These are phyloP conservation scores for Channa argus DNA, from an alignment of 2,113 vertebrate species.

Conservation along the genomic window DNA sequence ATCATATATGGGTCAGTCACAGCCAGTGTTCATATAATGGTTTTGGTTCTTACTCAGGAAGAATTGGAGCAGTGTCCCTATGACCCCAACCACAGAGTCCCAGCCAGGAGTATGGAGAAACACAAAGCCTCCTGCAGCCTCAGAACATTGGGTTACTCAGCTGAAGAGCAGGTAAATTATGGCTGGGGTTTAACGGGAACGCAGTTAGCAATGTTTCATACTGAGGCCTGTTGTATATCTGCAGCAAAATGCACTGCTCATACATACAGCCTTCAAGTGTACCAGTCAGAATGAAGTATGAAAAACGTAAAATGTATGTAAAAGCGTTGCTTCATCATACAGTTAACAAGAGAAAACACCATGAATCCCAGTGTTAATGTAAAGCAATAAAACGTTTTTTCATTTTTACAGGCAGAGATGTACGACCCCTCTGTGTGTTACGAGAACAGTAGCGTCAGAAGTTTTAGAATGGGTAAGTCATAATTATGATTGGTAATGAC, in stretches of 20 bases:
- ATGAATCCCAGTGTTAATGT: neutral
- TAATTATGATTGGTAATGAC: neutral
- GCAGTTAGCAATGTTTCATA: fast-evolving
- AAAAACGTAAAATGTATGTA: neutral
- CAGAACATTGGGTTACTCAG: conserved; percentile 86
- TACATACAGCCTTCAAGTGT: neutral
- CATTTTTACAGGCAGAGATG: conserved; percentile 85
- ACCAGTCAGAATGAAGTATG: neutral
- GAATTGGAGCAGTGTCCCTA: conserved; percentile 86
- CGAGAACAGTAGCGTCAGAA: conserved; percentile 82
- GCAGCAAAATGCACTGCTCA: no score
- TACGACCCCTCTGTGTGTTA: conserved; percentile 86
- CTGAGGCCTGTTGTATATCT: no score
- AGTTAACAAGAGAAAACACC: neutral
- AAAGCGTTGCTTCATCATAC: neutral
- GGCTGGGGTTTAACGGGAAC: no score
- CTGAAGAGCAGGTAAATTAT: conserved; percentile 86
- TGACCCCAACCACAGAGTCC: conserved; percentile 87
- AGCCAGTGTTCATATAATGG: neutral
- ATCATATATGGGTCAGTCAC: no score
- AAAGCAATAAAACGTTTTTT: conserved; percentile 3
- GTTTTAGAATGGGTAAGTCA: conserved; percentile 87
- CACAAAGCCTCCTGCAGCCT: conserved; percentile 87
- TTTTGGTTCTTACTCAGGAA: conserved; percentile 71
- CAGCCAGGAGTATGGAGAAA: conserved; percentile 84